A percentile compares a stretch with the other conserved stretches of the same genome.
Evolutionary conservation across 2,797 vertebrate species (phyloP).

Genomic region (Vultur gryphus): DNA sequence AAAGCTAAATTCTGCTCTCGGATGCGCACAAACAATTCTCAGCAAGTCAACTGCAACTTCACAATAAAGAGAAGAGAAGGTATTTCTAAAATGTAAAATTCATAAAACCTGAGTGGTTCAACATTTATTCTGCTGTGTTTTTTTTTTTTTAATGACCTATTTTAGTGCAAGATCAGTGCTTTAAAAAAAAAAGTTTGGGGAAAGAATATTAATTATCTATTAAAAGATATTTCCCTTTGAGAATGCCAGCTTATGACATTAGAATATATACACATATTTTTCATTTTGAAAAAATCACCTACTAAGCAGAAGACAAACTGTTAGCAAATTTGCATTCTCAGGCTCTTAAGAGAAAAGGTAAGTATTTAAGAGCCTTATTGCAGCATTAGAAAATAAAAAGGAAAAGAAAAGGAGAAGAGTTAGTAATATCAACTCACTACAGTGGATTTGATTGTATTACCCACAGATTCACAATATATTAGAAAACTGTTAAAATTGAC

Average conservation of each 20-base stretch:
- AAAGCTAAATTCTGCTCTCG: background rate
- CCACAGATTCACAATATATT: slow-evolving; percentile 40
- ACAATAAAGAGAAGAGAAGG: background rate
- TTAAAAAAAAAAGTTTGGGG: background rate
- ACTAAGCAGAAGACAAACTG: slow-evolving; percentile 6
- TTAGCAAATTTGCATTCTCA: slow-evolving; percentile 57
- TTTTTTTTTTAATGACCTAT: background rate
- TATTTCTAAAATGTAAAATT: background rate
- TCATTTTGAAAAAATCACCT: background rate
- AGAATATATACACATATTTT: background rate
- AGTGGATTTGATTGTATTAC: slow-evolving; percentile 26
- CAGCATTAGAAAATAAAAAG: slow-evolving; percentile 28
- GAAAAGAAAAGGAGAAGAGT: slow-evolving; percentile 10
- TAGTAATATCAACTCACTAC: slow-evolving; percentile 49
- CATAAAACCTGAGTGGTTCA: background rate
- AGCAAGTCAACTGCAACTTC: background rate
- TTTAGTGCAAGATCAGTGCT: background rate
- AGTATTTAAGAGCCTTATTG: slow-evolving; percentile 9
- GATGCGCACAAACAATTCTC: background rate
- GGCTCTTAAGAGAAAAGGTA: slow-evolving; percentile 18
- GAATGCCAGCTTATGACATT: background rate
- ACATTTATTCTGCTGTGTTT: background rate
- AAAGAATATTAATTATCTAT: background rate
- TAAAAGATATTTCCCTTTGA: background rate
- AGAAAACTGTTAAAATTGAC: slow-evolving; percentile 57